Evolutionary conservation across 2,113 vertebrate genomes (phyloP).

Genomic region (Sinocyclocheilus rhinocerous): DNA sequence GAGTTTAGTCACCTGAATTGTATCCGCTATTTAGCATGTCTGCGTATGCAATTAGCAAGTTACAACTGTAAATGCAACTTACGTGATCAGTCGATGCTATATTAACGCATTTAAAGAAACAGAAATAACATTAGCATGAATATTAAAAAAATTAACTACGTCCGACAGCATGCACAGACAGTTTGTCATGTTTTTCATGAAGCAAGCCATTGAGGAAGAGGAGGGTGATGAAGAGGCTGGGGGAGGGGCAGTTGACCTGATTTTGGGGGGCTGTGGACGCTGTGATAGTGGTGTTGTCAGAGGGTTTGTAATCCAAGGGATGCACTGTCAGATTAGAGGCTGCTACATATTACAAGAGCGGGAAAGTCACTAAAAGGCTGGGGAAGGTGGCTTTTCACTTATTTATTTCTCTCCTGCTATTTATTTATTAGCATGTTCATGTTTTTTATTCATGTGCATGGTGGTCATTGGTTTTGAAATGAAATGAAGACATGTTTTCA

Average conservation of each 20-base stretch:
- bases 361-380: conserved; percentile 32
- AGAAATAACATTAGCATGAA: too few species aligned
- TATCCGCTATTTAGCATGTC: background rate
- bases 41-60: background rate
- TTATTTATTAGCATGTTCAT: conserved; percentile 31
- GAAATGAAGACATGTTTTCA: too few species aligned
- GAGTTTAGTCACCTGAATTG: background rate
- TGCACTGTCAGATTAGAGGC: conserved; percentile 71
- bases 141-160: too few species aligned
- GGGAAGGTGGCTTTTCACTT: conserved; percentile 69
- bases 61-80: background rate
- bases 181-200: background rate
- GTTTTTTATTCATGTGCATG: too few species aligned
- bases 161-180: background rate
- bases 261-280: conserved; percentile 20
- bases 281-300: conserved; percentile 53
- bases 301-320: conserved; percentile 69
- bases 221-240: background rate
- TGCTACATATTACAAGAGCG: conserved; percentile 69
- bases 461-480: too few species aligned
- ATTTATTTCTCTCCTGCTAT: conserved; percentile 65
- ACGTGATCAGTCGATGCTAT: background rate
- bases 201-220: background rate
- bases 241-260: conserved; percentile 33
- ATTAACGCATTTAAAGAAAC: background rate